Evolutionary conservation across 2,888 invertebrate species (phyloP).

Genomic region (Drosophila acutilabella): DNA sequence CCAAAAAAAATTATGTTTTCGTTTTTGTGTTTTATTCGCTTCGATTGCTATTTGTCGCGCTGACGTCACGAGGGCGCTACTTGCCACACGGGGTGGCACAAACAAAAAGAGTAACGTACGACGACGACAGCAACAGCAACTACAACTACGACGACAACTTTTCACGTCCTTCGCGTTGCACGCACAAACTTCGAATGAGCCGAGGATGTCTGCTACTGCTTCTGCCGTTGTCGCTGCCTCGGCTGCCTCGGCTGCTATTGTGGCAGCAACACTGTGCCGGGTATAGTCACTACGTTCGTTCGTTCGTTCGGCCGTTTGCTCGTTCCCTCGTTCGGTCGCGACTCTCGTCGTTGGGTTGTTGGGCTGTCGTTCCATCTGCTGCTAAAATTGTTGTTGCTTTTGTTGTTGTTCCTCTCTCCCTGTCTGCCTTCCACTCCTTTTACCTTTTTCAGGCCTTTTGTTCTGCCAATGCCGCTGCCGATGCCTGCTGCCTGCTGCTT

Average conservation of each 20-base stretch:
- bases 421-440: constrained; percentile 37
- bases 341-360: constrained; percentile 6
- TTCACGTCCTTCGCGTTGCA: constrained; percentile 81
- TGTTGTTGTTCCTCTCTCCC: constrained; percentile 20
- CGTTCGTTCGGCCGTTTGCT: constrained; percentile 1
- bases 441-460: constrained; percentile 46
- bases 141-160: constrained; percentile 25
- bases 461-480: constrained; percentile 11
- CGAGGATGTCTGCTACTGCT: constrained; percentile 30
- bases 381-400: constrained; percentile 17
- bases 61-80: constrained; percentile 45
- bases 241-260: constrained; percentile 26
- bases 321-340: background rate
- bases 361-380: constrained; percentile 50
- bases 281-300: background rate
- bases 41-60: constrained; percentile 16
- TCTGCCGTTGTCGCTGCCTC: background rate
- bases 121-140: constrained; percentile 22
- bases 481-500: constrained; percentile 24
- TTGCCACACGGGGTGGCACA: constrained; percentile 39
- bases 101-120: constrained; percentile 2
- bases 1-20: background rate
- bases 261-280: constrained; percentile 18
- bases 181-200: constrained; percentile 81
- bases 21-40: background rate